Conservation (phyloP, 2,888 invertebrate genomes). For the Heliconius ismenius region DNA sequence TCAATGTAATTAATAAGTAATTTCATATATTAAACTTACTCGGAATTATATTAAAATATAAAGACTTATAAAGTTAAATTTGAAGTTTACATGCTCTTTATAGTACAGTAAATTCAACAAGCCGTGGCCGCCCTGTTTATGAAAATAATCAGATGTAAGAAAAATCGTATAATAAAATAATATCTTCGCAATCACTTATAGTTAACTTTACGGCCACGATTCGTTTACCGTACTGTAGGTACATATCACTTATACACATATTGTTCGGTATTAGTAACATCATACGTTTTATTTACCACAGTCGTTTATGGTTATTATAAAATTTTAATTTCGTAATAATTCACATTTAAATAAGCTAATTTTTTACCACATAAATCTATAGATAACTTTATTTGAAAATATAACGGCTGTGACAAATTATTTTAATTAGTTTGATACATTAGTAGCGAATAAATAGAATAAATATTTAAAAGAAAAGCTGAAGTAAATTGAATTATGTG, state of each 20-base stretch:
- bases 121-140: too few relatives aligned
- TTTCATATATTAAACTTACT: neutral
- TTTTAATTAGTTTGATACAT: neutral
- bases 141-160: too few relatives aligned
- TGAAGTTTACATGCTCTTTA: neutral
- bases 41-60: too few relatives aligned
- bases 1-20: too few relatives aligned
- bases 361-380: neutral
- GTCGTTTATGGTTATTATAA: neutral
- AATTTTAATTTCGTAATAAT: neutral
- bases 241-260: too few relatives aligned
- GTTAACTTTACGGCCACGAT: too few relatives aligned
- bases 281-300: neutral
- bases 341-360: neutral
- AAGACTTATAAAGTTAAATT: too few relatives aligned
- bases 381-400: neutral
- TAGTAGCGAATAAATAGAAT: neutral
- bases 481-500: slow-evolving; percentile 31
- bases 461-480: neutral
- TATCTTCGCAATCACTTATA: too few relatives aligned
- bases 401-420: slow-evolving; percentile 1
- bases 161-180: too few relatives aligned
- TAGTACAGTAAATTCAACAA: neutral
- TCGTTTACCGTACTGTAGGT: too few relatives aligned
- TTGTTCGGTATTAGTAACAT: neutral